Percentiles rank a stretch among this genome's conserved stretches.
phyloP scores from a whole-genome alignment of 2,797 vertebrate species.

The Carapus acus region DNA sequence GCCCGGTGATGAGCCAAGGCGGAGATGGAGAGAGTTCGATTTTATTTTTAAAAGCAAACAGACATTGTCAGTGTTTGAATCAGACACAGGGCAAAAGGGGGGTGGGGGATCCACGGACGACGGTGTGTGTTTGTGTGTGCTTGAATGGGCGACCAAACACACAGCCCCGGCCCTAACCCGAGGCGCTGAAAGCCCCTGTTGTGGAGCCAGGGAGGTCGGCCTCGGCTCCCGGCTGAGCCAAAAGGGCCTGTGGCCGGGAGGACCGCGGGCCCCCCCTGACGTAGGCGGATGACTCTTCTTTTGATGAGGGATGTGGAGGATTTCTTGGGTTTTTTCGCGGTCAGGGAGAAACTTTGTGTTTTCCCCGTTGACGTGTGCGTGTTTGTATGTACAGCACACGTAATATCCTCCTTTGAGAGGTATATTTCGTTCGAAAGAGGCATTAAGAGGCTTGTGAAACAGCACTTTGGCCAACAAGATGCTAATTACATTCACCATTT shows the following conservation, averaged over 20 bases:
- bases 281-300: constrained; percentile 23
- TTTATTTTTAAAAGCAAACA: constrained; percentile 38
- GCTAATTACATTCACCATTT: no score
- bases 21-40: constrained; percentile 23
- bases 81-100: no score
- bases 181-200: constrained; percentile 50
- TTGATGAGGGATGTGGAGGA: no score
- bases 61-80: constrained; percentile 37
- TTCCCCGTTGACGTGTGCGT: no score
- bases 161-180: constrained; percentile 56
- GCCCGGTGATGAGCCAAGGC: no score
- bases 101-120: constrained; percentile 18
- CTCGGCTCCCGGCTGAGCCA: constrained; percentile 26
- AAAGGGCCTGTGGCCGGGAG: constrained; percentile 24
- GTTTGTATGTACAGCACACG: not conserved
- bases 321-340: no score
- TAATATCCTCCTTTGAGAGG: no score
- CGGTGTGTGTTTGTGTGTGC: constrained; percentile 23
- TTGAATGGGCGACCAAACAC: constrained; percentile 50
- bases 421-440: no score
- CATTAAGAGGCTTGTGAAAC: constrained; percentile 25
- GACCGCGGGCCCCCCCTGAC: constrained; percentile 18
- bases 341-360: no score
- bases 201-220: constrained; percentile 46
- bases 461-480: not conserved